Evolutionary conservation across 64 coral and sea anemone species (phyloP).

Genomic region (Trachythela sp.): DNA sequence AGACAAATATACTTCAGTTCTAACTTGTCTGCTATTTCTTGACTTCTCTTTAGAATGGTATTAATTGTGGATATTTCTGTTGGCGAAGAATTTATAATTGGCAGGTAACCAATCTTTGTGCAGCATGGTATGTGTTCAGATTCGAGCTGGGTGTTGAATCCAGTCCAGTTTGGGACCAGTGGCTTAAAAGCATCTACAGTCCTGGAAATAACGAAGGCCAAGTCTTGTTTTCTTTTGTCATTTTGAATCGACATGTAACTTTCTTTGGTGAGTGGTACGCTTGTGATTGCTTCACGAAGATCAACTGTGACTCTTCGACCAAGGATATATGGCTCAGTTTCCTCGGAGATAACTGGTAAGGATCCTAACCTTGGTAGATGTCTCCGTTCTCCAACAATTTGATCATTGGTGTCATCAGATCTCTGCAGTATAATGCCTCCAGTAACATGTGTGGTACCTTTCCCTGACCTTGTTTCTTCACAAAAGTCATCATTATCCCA

Average conservation of each 20-base stretch:
- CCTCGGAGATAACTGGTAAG: background rate
- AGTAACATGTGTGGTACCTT: slow-evolving; percentile 14
- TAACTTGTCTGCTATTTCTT: background rate
- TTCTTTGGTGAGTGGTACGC: background rate
- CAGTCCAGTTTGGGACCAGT: background rate
- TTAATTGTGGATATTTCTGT: background rate
- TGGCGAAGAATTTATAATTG: background rate
- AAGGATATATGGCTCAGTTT: background rate
- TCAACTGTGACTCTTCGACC: slow-evolving; percentile 16
- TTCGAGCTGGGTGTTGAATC: background rate
- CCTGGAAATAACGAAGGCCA: background rate
- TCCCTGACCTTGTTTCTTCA: background rate
- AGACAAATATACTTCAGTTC: background rate
- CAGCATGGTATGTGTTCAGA: background rate
- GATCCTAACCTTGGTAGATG: background rate
- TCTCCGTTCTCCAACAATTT: background rate
- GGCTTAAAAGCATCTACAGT: background rate
- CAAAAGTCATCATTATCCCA: slow-evolving; percentile 21
- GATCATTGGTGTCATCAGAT: background rate
- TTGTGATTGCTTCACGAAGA: background rate
- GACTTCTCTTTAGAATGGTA: background rate
- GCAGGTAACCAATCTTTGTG: slow-evolving; percentile 18
- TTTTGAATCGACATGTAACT: background rate
- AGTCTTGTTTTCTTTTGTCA: background rate
- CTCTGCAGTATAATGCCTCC: slow-evolving; percentile 10